phyloP scores from a whole-genome alignment of 1,140 invertebrate species.

The Lutraria rhynchaena region DNA sequence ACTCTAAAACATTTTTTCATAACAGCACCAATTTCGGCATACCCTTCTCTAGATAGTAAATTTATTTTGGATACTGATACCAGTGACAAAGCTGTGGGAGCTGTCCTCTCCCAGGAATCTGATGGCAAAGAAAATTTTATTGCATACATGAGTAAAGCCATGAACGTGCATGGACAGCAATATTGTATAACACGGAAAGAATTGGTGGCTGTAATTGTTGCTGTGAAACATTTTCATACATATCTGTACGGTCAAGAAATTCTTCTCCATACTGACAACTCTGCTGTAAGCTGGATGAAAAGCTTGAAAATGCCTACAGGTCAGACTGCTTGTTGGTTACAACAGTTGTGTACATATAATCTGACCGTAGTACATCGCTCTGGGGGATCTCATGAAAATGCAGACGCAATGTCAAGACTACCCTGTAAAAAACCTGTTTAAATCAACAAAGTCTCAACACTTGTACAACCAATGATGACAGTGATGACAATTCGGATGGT shows the following conservation, averaged over 20 bases:
- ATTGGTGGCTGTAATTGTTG: constrained; percentile 59
- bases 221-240: constrained; percentile 55
- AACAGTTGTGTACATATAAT: constrained; percentile 69
- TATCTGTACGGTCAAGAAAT: constrained; percentile 66
- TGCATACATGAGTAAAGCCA: constrained; percentile 62
- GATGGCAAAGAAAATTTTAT: constrained; percentile 63
- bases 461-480: not conserved
- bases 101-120: too few relatives aligned
- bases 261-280: constrained; percentile 67
- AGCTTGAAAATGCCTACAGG: constrained; percentile 63
- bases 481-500: not conserved
- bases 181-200: constrained; percentile 79
- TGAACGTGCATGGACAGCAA: constrained; percentile 80
- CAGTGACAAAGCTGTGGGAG: constrained; percentile 61
- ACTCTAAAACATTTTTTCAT: constrained; percentile 53
- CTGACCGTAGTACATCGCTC: too few relatives aligned
- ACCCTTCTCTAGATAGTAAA: constrained; percentile 3
- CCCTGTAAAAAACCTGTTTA: constrained; percentile 56
- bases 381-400: constrained; percentile 69
- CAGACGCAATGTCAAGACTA: constrained; percentile 66
- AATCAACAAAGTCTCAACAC: too few relatives aligned
- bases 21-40: constrained; percentile 54
- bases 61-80: constrained; percentile 71
- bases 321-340: constrained; percentile 70
- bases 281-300: constrained; percentile 67